Evolutionary conservation across 1,140 invertebrate genomes (phyloP).

Genomic region (Cyclina sinensis): DNA sequence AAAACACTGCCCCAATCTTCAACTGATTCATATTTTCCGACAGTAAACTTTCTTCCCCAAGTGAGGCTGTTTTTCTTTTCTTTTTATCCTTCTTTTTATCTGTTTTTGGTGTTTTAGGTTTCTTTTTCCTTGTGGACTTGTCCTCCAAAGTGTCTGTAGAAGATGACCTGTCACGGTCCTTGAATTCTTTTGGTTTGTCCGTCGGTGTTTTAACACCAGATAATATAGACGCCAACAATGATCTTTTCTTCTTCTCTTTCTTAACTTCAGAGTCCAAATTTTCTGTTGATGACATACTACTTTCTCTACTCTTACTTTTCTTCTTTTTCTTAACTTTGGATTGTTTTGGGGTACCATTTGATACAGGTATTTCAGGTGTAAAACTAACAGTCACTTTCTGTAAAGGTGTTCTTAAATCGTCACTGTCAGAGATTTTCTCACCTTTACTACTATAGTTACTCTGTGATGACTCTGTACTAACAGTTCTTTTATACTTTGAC

Average conservation of each 20-base stretch:
- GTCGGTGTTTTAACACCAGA: conserved; percentile 76
- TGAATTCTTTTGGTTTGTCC: conserved; percentile 71
- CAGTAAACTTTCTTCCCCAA: conserved; percentile 68
- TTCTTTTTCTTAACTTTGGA: conserved; percentile 71
- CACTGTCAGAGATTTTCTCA: conserved; percentile 79
- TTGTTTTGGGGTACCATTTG: conserved; percentile 52
- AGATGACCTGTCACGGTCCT: conserved; percentile 69
- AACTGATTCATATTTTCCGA: conserved; percentile 76
- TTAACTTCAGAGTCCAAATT: conserved; percentile 70
- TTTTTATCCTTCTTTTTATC: conserved; percentile 89
- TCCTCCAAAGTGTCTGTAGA: conserved; percentile 75
- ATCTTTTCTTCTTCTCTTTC: conserved; percentile 78
- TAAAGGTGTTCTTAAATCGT: conserved; percentile 69
- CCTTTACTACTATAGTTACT: conserved; percentile 73
- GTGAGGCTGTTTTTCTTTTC: conserved; percentile 45
- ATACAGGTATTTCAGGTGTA: conserved; percentile 51
- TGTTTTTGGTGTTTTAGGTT: conserved; percentile 88
- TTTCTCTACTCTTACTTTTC: conserved; percentile 59
- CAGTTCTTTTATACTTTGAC: conserved; percentile 51
- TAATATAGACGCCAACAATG: conserved; percentile 79
- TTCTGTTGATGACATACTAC: conserved; percentile 52
- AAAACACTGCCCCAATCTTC: conserved; percentile 76
- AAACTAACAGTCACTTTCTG: conserved; percentile 54
- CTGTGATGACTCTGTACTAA: conserved; percentile 57
- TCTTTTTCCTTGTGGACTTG: conserved; percentile 74